A percentile compares a stretch with the other conserved stretches of the same genome.
Conservation (phyloP, 2,113 vertebrate species). For the Clarias gariepinus region DNA sequence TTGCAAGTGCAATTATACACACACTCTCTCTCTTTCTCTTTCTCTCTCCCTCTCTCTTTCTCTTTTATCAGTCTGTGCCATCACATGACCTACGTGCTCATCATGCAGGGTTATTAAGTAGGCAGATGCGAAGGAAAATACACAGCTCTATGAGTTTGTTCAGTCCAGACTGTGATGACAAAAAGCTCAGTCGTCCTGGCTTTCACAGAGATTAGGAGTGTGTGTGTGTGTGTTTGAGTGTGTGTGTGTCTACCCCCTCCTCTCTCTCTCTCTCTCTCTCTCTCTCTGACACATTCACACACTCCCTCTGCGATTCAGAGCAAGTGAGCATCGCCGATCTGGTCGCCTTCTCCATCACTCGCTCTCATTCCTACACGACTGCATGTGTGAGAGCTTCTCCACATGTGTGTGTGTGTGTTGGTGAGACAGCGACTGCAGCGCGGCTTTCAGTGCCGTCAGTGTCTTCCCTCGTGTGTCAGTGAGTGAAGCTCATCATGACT, state of each 20-base stretch:
- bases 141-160: not conserved
- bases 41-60: not conserved
- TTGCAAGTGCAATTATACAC: not conserved
- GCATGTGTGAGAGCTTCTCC: not conserved
- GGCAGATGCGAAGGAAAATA: not conserved
- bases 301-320: not conserved
- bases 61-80: not conserved
- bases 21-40: not conserved
- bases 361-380: not conserved
- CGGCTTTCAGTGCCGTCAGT: not conserved
- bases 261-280: not conserved
- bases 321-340: not conserved
- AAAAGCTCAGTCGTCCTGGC: not conserved
- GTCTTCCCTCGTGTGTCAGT: not conserved
- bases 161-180: not conserved
- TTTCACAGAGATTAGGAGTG: not conserved
- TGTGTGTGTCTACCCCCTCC: not conserved
- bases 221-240: not conserved
- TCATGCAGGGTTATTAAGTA: not conserved
- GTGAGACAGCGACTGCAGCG: not conserved
- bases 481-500: conserved; percentile 14
- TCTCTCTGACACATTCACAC: not conserved
- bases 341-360: not conserved
- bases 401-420: conserved; percentile 3
- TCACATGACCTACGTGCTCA: conserved; percentile 2